These are phyloP conservation scores for Macrotis lagotis DNA, from an alignment of 2,113 vertebrate genomes.

Conservation along the genomic window DNA sequence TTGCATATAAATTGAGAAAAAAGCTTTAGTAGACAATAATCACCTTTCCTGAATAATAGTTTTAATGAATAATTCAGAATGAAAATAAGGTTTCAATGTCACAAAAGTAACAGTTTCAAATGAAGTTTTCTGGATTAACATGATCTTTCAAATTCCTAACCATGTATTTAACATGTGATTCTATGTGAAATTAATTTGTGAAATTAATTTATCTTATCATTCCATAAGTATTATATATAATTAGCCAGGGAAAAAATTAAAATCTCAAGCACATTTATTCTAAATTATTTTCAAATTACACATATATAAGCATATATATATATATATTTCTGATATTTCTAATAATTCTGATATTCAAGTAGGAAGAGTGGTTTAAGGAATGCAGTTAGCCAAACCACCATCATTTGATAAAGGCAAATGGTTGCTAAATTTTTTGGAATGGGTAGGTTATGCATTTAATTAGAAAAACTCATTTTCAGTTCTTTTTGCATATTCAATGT, in stretches of 20 bases:
- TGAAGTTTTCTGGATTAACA: conserved; percentile 19
- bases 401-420: not conserved
- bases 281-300: not conserved
- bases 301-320: no score
- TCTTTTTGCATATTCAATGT: not conserved
- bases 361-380: not conserved
- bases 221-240: conserved; percentile 19
- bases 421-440: not conserved
- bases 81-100: conserved; percentile 28
- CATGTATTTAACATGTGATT: conserved; percentile 54
- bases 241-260: not conserved
- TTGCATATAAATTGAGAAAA: conserved; percentile 50
- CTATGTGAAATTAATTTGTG: conserved; percentile 64
- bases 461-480: not conserved
- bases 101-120: conserved; percentile 52
- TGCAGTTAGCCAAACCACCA: not conserved
- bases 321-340: no score
- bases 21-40: conserved; percentile 20
- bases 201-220: conserved; percentile 33
- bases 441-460: not conserved
- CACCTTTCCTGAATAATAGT: conserved; percentile 41
- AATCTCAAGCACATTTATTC: not conserved
- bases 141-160: not conserved
- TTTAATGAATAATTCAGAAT: conserved; percentile 53
- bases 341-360: not conserved